Base-by-base conservation (phyloP, 2,888 invertebrate species). In the Drosophila ezoana region DNA sequence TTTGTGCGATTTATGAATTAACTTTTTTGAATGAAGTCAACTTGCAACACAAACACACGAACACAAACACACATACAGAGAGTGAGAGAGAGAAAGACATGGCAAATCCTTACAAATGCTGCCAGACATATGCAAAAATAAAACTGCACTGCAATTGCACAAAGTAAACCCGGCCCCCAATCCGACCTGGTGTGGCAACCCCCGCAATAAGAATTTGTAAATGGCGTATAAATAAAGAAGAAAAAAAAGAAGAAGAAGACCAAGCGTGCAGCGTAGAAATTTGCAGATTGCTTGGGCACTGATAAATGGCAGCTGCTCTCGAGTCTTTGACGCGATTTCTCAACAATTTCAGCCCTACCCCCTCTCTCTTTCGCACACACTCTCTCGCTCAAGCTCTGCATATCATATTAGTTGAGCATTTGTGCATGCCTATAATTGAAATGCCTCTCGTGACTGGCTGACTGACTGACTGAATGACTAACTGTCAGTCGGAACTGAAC, bases 11-110 rank as follows among this genome's bases (percentile, higher is more conserved):
- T 82, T 88, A 83, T 83, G 83, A 83, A 83, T 83, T 83, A 82
- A 83, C 88, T 88, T 88, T 84, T 83, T 86, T 85, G 82, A 83
- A 83, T 83, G 88, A 87, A 83, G 83, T 88, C 88, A 82, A 82
- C 83, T 83, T 62, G 53, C 49, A 63, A 43, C 48, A 18, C 35
- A 41, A 14, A 68, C 38, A 71, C 64, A 57, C 51, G 45, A 20
- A 53, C 64, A 52, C 32, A 51, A 52, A 54, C 33, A 45, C 44
- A 18, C 37, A n/a, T n/a, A n/a, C n/a, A n/a, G n/a, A n/a, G n/a
- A n/a, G n/a, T n/a, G n/a, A 49, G 16, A n/a, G 11, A 40, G 59
- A 33, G 51, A 68, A 65, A 64, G 77, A 79, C 84, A 80, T 76
- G 69, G 60, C 44, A 73, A 83, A 83, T 88, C 83, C 83, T 86